Evolutionary conservation across 2,888 invertebrate genomes (phyloP).

Genomic region (Archips xylosteana): DNA sequence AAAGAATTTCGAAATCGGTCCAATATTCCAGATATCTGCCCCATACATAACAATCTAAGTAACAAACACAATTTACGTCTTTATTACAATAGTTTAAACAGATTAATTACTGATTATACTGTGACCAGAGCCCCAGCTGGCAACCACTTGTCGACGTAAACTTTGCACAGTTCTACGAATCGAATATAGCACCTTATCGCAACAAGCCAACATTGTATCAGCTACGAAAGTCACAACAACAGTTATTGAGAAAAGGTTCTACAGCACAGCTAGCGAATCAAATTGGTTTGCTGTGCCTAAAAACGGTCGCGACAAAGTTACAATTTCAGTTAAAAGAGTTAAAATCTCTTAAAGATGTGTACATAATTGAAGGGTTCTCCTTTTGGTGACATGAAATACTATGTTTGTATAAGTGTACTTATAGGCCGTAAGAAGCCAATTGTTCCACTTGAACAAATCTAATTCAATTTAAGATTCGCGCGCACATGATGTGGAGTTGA

Average conservation of each 20-base stretch:
- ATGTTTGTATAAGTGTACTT: conserved; percentile 23
- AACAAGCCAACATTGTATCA: neutral
- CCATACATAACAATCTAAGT: too few relatives aligned
- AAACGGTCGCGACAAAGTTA: conserved; percentile 12
- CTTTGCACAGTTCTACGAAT: neutral
- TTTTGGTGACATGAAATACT: conserved; percentile 14
- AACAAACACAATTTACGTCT: too few relatives aligned
- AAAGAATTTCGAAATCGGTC: too few relatives aligned
- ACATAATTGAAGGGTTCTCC: neutral
- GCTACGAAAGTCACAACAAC: neutral
- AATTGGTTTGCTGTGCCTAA: neutral
- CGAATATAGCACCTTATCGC: neutral
- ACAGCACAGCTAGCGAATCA: neutral
- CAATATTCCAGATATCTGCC: too few relatives aligned
- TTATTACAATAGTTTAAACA: too few relatives aligned
- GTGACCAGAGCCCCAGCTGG: conserved; percentile 16
- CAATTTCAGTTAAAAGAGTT: conserved; percentile 3
- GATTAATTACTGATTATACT: too few relatives aligned
- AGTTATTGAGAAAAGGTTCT: neutral
- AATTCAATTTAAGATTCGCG: conserved; percentile 43
- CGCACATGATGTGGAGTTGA: conserved; percentile 20
- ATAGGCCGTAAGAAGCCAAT: conserved; percentile 48
- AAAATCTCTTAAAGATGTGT: conserved; percentile 4
- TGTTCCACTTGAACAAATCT: conserved; percentile 47
- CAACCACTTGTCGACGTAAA: conserved; percentile 16